Evolutionary conservation across 2,113 vertebrate species (phyloP), one percentile per base, ranked within the genome.

Genomic region (Sylvietta virens): DNA sequence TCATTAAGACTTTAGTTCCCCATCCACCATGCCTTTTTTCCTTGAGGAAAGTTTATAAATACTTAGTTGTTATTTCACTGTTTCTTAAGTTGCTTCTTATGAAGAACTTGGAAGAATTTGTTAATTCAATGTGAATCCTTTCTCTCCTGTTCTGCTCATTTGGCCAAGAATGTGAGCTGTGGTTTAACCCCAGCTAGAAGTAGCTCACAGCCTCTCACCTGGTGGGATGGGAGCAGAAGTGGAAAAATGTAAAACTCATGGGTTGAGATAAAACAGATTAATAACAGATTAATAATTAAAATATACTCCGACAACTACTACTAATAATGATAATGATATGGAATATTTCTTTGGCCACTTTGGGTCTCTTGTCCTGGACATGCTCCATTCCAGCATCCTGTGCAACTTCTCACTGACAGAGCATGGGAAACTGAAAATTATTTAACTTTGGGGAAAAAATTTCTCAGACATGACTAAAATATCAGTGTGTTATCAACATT

Each of bases 41-140:
- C 39, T 92, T 70, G 69, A 83, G 60, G 24, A 70, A 94, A 50
- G 15, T 83, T 95, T 84, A 88, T 89, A 93, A 94, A 91, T 90
- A 95, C 91, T 95, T 94, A 62, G 60, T 81, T 88, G 58, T 73
- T 88, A 90, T 88, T 78, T 30, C 13, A 50, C 39, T 31, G 11
- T 82, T 91, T 78, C 27, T 81, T 44, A 20, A 74, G 65, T 28
- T 94, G 17, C 39, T 70, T 53, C 61, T 53, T 42, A 24, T 65
- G 51, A 92, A 87, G 27, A 86, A 45, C 62, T 90, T 91, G 87
- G 20, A 79, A 31, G 28, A 89, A 91, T 94, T 80, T 86, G 51
- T 76, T 90, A 91, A 78, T 92, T 82, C 42, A 13, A 6, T 27
- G 11, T n/a, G 40, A 87, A 71, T 79, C 19, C 7, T 86, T 81